phyloP scores from a whole-genome alignment of 2,113 vertebrate species.

The Asarcornis scutulata region DNA sequence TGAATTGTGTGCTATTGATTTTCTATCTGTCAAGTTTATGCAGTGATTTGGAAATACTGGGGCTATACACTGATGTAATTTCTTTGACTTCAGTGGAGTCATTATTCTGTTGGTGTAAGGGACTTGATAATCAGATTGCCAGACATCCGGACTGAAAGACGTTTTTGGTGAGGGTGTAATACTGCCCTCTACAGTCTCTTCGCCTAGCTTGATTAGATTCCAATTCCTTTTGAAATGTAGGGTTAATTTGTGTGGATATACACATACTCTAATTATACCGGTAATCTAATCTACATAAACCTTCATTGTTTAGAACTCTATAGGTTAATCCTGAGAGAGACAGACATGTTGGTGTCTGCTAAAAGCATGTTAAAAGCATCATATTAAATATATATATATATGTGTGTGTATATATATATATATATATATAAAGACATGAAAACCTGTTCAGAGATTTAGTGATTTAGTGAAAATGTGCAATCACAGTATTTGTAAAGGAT shows the following conservation, averaged over 20 bases:
- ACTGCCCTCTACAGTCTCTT: constrained; percentile 50
- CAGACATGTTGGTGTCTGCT: neutral
- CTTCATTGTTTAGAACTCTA: neutral
- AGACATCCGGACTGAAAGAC: constrained; percentile 8
- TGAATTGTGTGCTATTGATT: constrained; percentile 68
- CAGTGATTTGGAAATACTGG: constrained; percentile 64
- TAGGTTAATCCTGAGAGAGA: neutral
- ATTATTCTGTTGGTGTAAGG: constrained; percentile 41
- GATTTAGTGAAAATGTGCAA: neutral
- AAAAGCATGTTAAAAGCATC: neutral
- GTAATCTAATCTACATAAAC: neutral
- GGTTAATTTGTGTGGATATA: neutral
- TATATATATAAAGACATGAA: too few species aligned
- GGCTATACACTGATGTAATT: constrained; percentile 53
- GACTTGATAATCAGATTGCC: constrained; percentile 47
- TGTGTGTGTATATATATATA: too few species aligned
- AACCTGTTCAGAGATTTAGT: neutral
- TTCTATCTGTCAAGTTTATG: constrained; percentile 65
- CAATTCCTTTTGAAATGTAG: neutral
- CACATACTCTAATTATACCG: neutral
- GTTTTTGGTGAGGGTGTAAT: constrained; percentile 21
- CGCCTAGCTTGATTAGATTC: neutral
- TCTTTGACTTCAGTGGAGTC: constrained; percentile 52
- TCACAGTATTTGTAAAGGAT: fast-evolving
- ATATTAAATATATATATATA: neutral